Conservation (phyloP, 2,113 vertebrate genomes). For the Corapipo altera region DNA sequence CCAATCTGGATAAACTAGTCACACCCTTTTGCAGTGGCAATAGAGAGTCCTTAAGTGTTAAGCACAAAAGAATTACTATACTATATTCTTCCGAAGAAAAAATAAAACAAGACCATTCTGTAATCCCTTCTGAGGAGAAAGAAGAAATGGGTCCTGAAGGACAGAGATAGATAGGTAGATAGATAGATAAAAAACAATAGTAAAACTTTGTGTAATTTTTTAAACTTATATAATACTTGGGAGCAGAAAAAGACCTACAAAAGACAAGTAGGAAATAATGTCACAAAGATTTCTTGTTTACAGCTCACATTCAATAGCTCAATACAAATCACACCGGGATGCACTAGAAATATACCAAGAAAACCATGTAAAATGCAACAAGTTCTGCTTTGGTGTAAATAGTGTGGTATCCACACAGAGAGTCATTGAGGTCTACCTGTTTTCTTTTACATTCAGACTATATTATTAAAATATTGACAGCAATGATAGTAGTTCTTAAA, state of each 20-base stretch:
- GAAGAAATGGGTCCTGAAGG: neutral
- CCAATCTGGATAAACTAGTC: conserved; percentile 52
- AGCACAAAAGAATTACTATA: conserved; percentile 38
- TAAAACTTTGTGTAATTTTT: neutral
- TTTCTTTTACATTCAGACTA: neutral
- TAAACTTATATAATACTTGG: neutral
- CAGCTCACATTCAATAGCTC: neutral
- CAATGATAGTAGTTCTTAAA: fast-evolving
- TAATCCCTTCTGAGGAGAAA: neutral
- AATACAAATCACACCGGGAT: neutral
- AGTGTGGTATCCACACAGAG: neutral
- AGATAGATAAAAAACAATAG: neutral
- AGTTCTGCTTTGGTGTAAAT: neutral
- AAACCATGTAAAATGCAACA: neutral
- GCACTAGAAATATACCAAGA: neutral
- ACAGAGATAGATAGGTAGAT: neutral
- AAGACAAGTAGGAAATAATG: neutral
- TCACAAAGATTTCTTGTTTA: neutral
- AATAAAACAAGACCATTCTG: neutral
- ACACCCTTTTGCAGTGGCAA: conserved; percentile 41
- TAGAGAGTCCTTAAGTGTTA: neutral
- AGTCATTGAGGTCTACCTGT: neutral
- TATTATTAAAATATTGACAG: neutral
- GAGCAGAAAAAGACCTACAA: neutral
- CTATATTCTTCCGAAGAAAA: neutral